Evolutionary conservation across 2,888 invertebrate genomes (phyloP).

Genomic region (Xestia c-nigrum): DNA sequence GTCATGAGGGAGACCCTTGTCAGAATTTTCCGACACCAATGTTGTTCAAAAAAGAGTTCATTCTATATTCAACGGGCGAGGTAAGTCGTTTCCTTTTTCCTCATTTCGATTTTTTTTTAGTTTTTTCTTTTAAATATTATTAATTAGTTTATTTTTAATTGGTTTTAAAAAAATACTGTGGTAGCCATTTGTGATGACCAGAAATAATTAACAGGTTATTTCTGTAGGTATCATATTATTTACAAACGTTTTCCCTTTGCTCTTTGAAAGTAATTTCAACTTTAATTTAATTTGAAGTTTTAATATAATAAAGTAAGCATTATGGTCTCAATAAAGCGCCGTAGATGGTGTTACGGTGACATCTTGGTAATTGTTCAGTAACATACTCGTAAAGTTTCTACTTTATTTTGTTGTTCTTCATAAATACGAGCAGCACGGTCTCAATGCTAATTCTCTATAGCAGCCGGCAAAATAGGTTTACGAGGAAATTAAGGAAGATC

Average conservation of each 20-base stretch:
- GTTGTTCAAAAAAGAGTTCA: no score
- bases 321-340: constrained; percentile 37
- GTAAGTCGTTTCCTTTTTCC: no score
- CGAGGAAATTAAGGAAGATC: constrained; percentile 36
- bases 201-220: not conserved
- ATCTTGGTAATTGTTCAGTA: constrained; percentile 54
- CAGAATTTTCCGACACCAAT: no score
- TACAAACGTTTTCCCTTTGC: not conserved
- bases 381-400: constrained; percentile 37
- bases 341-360: constrained; percentile 54
- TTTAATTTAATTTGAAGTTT: constrained; percentile 26
- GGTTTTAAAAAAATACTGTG: no score
- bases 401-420: constrained; percentile 47
- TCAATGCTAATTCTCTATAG: constrained; percentile 33
- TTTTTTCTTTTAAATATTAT: no score
- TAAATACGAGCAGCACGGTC: constrained; percentile 6
- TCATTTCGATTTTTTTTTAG: no score
- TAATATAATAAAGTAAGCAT: constrained; percentile 26
- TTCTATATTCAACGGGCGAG: no score
- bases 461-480: constrained; percentile 42
- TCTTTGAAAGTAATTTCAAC: constrained; percentile 13
- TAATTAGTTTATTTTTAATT: no score
- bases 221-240: constrained; percentile 4
- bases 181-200: not conserved
- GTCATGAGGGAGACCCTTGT: no score